A percentile compares a stretch with the other conserved stretches of the same genome.
Conservation (phyloP, 2,797 vertebrate genomes). For the Poliocrania exsul region DNA sequence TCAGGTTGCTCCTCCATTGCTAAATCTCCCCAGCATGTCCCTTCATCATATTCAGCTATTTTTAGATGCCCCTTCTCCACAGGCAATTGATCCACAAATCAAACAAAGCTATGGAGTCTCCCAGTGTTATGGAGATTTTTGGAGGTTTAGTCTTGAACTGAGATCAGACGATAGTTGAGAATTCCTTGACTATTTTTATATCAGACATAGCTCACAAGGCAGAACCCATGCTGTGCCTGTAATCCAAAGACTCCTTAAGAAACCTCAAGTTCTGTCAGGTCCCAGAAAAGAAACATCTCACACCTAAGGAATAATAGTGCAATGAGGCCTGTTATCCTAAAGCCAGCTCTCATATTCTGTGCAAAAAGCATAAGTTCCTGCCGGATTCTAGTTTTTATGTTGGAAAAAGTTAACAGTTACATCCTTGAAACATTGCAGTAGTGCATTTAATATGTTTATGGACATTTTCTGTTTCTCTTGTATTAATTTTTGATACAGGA, state of each 20-base stretch:
- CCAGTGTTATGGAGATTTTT: constrained; percentile 21
- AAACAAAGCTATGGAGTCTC: constrained; percentile 9
- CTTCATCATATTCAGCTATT: constrained; percentile 36
- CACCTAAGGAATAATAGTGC: neutral
- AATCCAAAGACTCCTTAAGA: constrained; percentile 45
- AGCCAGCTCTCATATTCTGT: neutral
- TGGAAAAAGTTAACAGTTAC: neutral
- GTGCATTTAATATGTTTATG: neutral
- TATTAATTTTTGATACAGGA: neutral
- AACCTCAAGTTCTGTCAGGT: neutral
- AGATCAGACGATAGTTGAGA: constrained; percentile 11
- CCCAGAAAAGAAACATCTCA: neutral
- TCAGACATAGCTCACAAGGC: constrained; percentile 16
- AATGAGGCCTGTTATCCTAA: neutral
- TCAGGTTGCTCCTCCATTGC: neutral
- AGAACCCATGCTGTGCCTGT: constrained; percentile 29
- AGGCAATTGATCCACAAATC: constrained; percentile 64
- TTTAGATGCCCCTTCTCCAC: constrained; percentile 52
- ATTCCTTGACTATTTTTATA: constrained; percentile 43
- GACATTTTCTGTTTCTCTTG: neutral
- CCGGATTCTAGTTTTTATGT: neutral
- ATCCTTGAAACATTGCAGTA: neutral
- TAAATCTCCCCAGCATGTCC: neutral
- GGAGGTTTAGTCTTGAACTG: constrained; percentile 15
- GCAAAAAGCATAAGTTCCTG: neutral